These are phyloP conservation scores for Bombylius major DNA, from an alignment of 2,888 invertebrate genomes.

Conservation along the genomic window DNA sequence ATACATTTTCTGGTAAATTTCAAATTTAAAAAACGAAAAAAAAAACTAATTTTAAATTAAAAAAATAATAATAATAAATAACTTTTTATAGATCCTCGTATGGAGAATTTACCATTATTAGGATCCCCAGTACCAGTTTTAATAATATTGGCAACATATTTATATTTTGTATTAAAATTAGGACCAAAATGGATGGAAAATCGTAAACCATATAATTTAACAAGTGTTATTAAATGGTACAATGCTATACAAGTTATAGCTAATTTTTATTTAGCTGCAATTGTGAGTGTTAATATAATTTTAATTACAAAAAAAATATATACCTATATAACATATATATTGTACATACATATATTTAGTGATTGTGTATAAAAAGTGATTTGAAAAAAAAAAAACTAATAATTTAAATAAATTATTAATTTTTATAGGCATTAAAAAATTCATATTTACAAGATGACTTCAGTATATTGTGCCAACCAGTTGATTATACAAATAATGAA, in stretches of 20 bases:
- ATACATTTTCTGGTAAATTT: background rate
- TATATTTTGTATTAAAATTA: conserved; percentile 53
- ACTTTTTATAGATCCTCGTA: conserved; percentile 27
- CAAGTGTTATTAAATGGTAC: conserved; percentile 51
- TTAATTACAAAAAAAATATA: background rate
- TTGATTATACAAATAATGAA: background rate
- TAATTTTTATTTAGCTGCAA: conserved; percentile 11
- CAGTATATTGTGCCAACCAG: background rate
- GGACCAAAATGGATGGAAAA: conserved; percentile 63
- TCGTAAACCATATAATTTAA: conserved; percentile 49
- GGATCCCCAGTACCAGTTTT: conserved; percentile 50
- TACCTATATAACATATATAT: too few relatives aligned
- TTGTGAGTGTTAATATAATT: background rate
- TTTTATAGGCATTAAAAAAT: background rate
- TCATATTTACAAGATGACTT: background rate
- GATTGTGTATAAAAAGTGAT: too few relatives aligned
- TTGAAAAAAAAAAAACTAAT: background rate
- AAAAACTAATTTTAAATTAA: background rate
- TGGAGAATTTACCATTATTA: conserved; percentile 52
- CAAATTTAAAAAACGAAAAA: too few relatives aligned
- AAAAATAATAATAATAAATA: too few relatives aligned
- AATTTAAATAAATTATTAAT: background rate
- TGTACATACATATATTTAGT: too few relatives aligned
- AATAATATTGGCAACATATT: conserved; percentile 44
- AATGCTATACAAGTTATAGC: conserved; percentile 45